These are phyloP conservation scores for Rhopalosiphum padi DNA, from an alignment of 1,140 invertebrate genomes.

Conservation along the genomic window DNA sequence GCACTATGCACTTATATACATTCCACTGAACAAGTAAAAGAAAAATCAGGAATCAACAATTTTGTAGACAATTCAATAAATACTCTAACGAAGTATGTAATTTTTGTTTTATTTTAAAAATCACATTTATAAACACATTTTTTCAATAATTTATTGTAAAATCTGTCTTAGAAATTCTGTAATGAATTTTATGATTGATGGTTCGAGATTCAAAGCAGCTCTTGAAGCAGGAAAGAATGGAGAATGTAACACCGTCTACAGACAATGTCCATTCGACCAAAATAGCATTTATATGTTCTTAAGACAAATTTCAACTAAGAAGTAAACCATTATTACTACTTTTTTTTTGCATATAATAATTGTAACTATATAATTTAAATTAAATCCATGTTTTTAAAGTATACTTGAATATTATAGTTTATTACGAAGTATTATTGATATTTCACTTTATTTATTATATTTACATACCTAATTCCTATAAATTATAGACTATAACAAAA, in stretches of 20 bases:
- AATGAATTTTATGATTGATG: slow-evolving; percentile 75
- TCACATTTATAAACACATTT: neutral
- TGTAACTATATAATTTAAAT: neutral
- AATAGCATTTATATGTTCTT: slow-evolving; percentile 66
- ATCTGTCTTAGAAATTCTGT: slow-evolving; percentile 70
- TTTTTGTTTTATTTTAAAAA: neutral
- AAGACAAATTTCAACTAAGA: slow-evolving; percentile 52
- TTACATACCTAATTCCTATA: neutral
- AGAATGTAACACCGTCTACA: slow-evolving; percentile 69
- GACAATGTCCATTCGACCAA: slow-evolving; percentile 72
- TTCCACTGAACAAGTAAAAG: slow-evolving; percentile 66
- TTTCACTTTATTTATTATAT: neutral
- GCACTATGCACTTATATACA: slow-evolving; percentile 78
- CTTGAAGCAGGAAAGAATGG: slow-evolving; percentile 72
- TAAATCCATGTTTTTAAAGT: neutral
- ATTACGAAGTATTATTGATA: neutral
- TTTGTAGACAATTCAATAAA: slow-evolving; percentile 72
- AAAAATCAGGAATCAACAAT: slow-evolving; percentile 57
- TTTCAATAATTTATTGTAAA: neutral
- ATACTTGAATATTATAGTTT: neutral
- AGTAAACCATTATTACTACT: neutral
- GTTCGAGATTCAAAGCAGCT: slow-evolving; percentile 78
- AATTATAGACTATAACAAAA: neutral
- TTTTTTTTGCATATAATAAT: neutral
- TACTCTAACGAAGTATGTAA: slow-evolving; percentile 70